These are phyloP conservation scores for Nomada ruficornis DNA, from an alignment of 2,888 invertebrate species.

Conservation along the genomic window DNA sequence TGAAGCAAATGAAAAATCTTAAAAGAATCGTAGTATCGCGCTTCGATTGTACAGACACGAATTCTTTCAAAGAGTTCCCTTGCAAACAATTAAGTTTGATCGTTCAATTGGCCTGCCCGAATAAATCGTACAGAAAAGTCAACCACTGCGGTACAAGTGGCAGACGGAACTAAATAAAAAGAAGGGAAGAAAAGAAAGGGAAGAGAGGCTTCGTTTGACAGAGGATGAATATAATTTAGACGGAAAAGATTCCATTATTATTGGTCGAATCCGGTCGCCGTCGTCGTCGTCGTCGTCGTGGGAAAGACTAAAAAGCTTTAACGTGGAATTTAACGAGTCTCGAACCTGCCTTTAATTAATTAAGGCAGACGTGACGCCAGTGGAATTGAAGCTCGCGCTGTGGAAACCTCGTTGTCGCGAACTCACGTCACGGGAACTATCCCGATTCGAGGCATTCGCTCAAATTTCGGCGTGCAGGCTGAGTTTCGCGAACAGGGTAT, in stretches of 20 bases:
- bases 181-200: conserved; percentile 10
- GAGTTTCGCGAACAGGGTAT: not conserved
- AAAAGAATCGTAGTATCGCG: not conserved
- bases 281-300: not conserved
- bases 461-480: conserved; percentile 16
- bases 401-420: conserved; percentile 49
- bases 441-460: conserved; percentile 7
- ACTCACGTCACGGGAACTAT: conserved; percentile 35
- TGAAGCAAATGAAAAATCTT: not conserved
- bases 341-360: conserved; percentile 67
- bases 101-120: not conserved
- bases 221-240: conserved; percentile 36
- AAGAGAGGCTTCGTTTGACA: not conserved
- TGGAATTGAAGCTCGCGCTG: conserved; percentile 57
- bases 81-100: conserved; percentile 26
- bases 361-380: conserved; percentile 67
- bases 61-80: not conserved
- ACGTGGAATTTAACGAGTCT: conserved; percentile 63
- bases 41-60: not conserved
- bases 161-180: not conserved
- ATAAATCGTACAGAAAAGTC: not conserved
- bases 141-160: not conserved
- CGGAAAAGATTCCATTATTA: conserved; percentile 50
- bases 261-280: conserved; percentile 37
- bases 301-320: conserved; percentile 47